Percentiles rank a stretch among this genome's conserved stretches.
Evolutionary conservation across 2,113 vertebrate species (phyloP).

Genomic region (Bubo bubo): DNA sequence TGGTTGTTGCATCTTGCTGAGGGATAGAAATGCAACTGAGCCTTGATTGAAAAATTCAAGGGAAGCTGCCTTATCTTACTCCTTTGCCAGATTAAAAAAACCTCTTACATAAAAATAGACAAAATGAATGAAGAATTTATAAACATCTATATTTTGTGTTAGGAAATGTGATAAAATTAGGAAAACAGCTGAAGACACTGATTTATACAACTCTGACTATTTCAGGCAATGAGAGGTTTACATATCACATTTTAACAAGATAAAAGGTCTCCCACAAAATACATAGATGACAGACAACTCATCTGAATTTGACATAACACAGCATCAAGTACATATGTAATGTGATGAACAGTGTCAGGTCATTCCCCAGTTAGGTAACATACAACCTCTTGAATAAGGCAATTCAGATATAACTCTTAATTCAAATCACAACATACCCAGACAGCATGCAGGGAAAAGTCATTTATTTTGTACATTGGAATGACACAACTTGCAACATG

Average conservation of each 20-base stretch:
- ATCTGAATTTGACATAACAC: constrained; percentile 74
- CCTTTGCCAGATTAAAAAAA: constrained; percentile 27
- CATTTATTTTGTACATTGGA: constrained; percentile 77
- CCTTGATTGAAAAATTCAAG: background rate
- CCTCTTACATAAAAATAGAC: constrained; percentile 65
- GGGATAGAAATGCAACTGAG: background rate
- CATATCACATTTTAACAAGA: constrained; percentile 73
- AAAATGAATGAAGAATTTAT: constrained; percentile 79
- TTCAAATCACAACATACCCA: constrained; percentile 80
- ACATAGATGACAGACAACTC: constrained; percentile 74
- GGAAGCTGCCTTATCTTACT: background rate
- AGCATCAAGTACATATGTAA: constrained; percentile 67
- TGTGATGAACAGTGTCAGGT: constrained; percentile 73
- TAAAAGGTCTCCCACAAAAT: constrained; percentile 72
- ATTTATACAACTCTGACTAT: constrained; percentile 73
- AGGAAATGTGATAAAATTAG: constrained; percentile 77
- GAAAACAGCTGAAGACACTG: constrained; percentile 79
- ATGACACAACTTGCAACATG: constrained; percentile 74
- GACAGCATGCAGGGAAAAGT: constrained; percentile 84
- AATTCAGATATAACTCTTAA: constrained; percentile 68
- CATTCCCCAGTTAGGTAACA: constrained; percentile 70
- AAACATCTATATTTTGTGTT: constrained; percentile 85
- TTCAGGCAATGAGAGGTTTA: constrained; percentile 76
- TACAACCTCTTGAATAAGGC: constrained; percentile 73
- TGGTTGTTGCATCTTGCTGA: background rate